phyloP scores from a whole-genome alignment of 2,888 invertebrate species.

The Sussaba pulchella region DNA sequence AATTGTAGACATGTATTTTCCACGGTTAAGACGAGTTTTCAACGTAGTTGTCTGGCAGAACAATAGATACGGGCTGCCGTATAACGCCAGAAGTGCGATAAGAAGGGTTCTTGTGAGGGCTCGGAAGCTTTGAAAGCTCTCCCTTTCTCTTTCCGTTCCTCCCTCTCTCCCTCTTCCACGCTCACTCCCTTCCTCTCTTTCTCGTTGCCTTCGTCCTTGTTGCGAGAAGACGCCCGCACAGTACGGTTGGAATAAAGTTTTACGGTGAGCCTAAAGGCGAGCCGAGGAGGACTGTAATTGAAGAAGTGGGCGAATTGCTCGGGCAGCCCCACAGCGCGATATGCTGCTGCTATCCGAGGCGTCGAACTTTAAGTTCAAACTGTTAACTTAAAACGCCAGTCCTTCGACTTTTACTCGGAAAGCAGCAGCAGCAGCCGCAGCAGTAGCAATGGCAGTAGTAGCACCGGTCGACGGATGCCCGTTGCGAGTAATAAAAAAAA shows the following conservation, averaged over 20 bases:
- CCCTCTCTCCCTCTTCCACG: not conserved
- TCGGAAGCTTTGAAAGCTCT: slow-evolving; percentile 9
- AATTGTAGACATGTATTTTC: slow-evolving; percentile 8
- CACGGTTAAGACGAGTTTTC: slow-evolving; percentile 10
- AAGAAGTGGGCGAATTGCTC: slow-evolving; percentile 60
- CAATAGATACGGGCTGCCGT: slow-evolving; percentile 3
- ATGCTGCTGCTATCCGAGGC: slow-evolving; percentile 6
- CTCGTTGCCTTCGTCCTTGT: not conserved
- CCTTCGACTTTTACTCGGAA: slow-evolving; percentile 7
- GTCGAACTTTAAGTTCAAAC: slow-evolving; percentile 60
- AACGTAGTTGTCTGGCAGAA: slow-evolving; percentile 10
- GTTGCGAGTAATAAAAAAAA: slow-evolving; percentile 50
- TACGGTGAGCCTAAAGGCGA: slow-evolving; percentile 52
- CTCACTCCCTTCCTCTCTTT: not conserved
- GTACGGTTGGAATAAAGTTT: slow-evolving; percentile 60
- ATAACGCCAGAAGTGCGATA: slow-evolving; percentile 12
- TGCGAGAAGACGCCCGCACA: not conserved
- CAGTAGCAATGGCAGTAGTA: not conserved
- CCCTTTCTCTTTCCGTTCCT: slow-evolving; percentile 5
- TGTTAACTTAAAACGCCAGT: slow-evolving; percentile 56
- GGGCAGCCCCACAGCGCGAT: not conserved
- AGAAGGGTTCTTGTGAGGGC: slow-evolving; percentile 16
- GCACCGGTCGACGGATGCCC: slow-evolving; percentile 14
- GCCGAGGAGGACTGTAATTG: slow-evolving; percentile 59
- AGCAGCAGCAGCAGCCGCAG: not conserved